Base-by-base conservation (phyloP, 2,797 vertebrate genomes). In the Halcyon smyrnensis region DNA sequence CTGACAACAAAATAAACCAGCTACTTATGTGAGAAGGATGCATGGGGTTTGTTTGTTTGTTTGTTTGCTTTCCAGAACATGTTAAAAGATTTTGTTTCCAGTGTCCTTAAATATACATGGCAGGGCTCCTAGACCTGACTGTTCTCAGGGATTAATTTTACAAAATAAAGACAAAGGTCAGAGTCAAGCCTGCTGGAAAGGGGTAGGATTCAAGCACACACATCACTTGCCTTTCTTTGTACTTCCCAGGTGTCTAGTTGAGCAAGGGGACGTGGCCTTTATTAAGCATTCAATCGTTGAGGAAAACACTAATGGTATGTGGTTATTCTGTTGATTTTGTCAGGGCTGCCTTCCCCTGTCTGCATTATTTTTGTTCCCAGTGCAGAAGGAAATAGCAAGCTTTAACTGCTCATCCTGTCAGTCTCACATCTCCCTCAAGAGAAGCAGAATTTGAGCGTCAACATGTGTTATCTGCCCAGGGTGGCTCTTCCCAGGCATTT, bases 231-330 rank as follows among this genome's bases (percentile, higher is more conserved):
- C 37, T 90, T n/a, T 43, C 54, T 67, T 70, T 89, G 25, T 48
- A 12, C 39, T 87, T 85, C 48, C 21, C 84, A 99, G 99, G 96
- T 99, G 99, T 92, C 96, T 99, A 93, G 98, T 86, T 0, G 98
- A 99, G 2, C 34, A 1, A 21, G 99, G 99, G 46, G 97, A 99
- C 0, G 99, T 99, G 24, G 99, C 99, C 5, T 99, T 99, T 96
- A 94, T 99, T 60, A 99, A 99, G 63, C 98, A 99, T 19, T 74
- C 97, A 65, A 98, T 98, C 2, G 97, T 99, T 18, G 39, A 97
- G 79, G 97, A 98, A 73, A 98, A 98, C 77, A 97, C 97, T 1
- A 18, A 97, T 0, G 98, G 98, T 98, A 97, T 0, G 98, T 95
- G 53, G 14, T 41, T 37, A 1, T 10, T 6, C 39, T 30, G 28